Base-by-base conservation (phyloP, 2,113 vertebrate genomes). In the Stegastes partitus region DNA sequence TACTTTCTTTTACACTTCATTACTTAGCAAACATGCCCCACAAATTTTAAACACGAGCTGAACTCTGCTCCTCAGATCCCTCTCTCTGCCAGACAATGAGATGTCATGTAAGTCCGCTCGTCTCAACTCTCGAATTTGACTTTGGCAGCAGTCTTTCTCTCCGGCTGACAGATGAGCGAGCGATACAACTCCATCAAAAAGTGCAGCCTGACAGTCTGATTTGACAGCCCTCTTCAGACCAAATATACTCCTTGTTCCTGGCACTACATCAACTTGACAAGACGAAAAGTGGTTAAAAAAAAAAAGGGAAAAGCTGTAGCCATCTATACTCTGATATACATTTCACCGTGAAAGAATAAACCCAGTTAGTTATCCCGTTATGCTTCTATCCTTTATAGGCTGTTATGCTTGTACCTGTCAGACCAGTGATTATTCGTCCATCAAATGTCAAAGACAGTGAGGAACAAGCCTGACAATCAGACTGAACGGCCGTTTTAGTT, bases 191-290 rank as follows among this genome's bases (percentile, higher is more conserved):
- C 88, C 91, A 87, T 94, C 90, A 92, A 74, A 93, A 92, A 91
- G 91, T 87, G 82, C 88, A 80, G 88, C 70, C 87, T 89, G 93
- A 93, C 93, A 91, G 85, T 84, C 85, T 85, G 78, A 91, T 93
- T 90, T 93, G 91, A 93, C 93, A 92, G 90, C 76, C 79, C 88
- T 92, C 89, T 85, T 91, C 91, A 92, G 88, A 90, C 80, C 87
- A 91, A 93, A 92, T 92, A 93, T 84, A 89, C 86, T 91, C 76
- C 85, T 83, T 89, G 87, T 93, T 91, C 89, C 84, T 77, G 74
- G 85, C 82, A 90, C 84, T 92, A 86, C 83, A 92, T 93, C 91
- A 91, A 83, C 50, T 74, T 92, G 92, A 93, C 92, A 92, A 77
- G 87, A 74, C 58, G 82, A 74, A 79, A 81, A 87, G 77, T 84